Percentiles rank a stretch among this genome's conserved stretches.
Evolutionary conservation across 2,797 vertebrate genomes (phyloP).

Genomic region (Mus spretus): DNA sequence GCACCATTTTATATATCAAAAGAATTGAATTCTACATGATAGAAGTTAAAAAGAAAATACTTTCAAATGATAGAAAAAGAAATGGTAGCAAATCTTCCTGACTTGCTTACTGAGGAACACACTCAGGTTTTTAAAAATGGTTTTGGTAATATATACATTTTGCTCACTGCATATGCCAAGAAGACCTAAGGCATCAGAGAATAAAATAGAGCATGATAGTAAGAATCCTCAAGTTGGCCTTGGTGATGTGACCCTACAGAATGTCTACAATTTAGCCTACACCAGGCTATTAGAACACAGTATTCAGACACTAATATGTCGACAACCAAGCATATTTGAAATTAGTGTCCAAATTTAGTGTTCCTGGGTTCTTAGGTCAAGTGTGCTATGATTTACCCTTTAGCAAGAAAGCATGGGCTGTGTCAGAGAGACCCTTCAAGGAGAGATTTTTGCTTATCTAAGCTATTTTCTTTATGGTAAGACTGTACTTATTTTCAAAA

Average conservation of each 20-base stretch:
- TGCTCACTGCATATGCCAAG: neutral
- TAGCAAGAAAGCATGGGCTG: neutral
- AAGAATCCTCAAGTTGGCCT: neutral
- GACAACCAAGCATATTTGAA: neutral
- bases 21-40: conserved; percentile 18
- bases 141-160: neutral
- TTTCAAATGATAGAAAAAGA: neutral
- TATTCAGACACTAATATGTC: neutral
- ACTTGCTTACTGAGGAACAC: neutral
- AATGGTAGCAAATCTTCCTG: neutral
- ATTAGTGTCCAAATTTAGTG: neutral
- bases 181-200: neutral
- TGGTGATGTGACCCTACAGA: neutral
- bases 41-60: conserved; percentile 36
- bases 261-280: neutral
- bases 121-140: neutral
- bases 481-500: conserved; percentile 29
- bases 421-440: neutral
- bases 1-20: conserved; percentile 11
- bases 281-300: neutral
- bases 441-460: neutral
- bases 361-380: neutral
- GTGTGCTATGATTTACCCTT: neutral
- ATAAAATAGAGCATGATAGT: neutral
- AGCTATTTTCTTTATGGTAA: neutral